Conservation (phyloP, 2,113 vertebrate genomes). For the Cnemophilus loriae region DNA sequence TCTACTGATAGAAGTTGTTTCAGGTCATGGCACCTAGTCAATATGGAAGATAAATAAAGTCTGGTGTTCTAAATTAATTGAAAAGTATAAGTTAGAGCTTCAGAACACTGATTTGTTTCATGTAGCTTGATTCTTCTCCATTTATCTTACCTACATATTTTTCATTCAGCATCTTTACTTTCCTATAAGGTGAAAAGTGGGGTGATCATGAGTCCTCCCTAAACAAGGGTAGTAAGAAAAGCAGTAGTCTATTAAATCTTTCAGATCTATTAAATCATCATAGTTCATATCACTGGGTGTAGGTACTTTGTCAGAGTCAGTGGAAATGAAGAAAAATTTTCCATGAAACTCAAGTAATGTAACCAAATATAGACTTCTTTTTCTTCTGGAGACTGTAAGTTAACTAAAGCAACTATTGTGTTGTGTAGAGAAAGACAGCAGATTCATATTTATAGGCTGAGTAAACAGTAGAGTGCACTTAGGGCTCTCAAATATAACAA, state of each 20-base stretch:
- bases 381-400: not conserved
- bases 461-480: not conserved
- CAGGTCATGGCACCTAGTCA: not conserved
- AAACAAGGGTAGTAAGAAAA: not conserved
- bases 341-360: not conserved
- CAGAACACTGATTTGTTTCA: not conserved
- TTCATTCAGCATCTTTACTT: not conserved
- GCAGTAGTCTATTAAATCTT: not conserved
- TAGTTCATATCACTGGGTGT: not conserved
- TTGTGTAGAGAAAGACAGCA: not conserved
- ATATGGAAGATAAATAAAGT: not conserved
- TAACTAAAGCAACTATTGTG: not conserved
- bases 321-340: constrained; percentile 9
- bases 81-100: not conserved
- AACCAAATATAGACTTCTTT: not conserved
- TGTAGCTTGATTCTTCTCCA: not conserved
- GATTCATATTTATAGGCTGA: constrained; percentile 10
- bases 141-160: not conserved
- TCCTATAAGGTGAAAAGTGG: not conserved
- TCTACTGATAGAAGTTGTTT: not conserved
- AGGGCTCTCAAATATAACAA: not conserved
- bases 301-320: not conserved
- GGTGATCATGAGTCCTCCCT: not conserved
- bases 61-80: not conserved
- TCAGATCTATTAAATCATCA: not conserved